Percentiles rank a stretch among this genome's conserved stretches.
These are phyloP conservation scores for Sicus ferrugineus DNA, from an alignment of 2,888 invertebrate species.

Conservation along the genomic window DNA sequence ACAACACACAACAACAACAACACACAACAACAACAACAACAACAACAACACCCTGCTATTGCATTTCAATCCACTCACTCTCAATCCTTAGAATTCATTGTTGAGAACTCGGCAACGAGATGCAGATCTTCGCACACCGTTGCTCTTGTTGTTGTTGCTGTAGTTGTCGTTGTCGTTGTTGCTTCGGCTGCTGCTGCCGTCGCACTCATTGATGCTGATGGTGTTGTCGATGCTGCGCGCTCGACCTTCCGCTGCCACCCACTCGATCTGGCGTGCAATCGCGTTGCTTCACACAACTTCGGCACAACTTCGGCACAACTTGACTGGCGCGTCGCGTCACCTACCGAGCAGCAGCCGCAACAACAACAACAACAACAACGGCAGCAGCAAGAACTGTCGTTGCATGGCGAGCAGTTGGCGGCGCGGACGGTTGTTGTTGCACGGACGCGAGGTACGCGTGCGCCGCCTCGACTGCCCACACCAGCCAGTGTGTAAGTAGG, in stretches of 20 bases:
- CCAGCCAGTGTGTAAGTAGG: slow-evolving; percentile 45
- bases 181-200: not conserved
- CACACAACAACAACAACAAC: slow-evolving; percentile 29
- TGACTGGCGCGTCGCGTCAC: slow-evolving; percentile 7
- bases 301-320: not conserved
- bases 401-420: not conserved
- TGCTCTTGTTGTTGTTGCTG: not conserved
- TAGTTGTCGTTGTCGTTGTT: not conserved
- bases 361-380: not conserved
- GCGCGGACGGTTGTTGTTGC: too few species aligned
- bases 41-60: not conserved
- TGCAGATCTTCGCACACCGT: not conserved
- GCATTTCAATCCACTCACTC: too few species aligned
- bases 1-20: slow-evolving; percentile 31
- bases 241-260: slow-evolving; percentile 25
- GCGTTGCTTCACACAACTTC: not conserved
- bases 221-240: too few species aligned
- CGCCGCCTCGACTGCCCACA: slow-evolving; percentile 36
- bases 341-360: not conserved
- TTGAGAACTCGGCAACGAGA: too few species aligned
- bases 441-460: slow-evolving; percentile 23
- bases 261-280: not conserved
- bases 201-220: not conserved
- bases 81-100: too few species aligned
- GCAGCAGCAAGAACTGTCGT: not conserved